These are phyloP conservation scores for Clanis bilineata DNA, from an alignment of 2,888 invertebrate species.

Conservation along the genomic window DNA sequence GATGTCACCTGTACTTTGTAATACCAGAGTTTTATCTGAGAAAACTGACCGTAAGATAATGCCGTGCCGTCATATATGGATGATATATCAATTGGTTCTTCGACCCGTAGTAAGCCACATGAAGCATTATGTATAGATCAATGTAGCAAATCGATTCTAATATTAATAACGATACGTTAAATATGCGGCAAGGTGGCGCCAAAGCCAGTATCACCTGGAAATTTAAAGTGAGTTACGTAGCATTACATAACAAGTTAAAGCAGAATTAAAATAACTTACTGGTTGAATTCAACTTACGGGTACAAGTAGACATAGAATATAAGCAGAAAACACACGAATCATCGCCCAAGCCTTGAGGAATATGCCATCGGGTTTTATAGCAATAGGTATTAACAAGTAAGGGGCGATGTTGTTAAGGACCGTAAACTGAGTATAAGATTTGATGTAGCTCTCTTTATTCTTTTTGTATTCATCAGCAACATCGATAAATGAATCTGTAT, in stretches of 20 bases:
- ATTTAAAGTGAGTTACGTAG: background rate
- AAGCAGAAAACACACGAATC: conserved; percentile 55
- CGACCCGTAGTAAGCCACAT: conserved; percentile 75
- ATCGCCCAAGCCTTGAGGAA: conserved; percentile 67
- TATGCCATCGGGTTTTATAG: conserved; percentile 65
- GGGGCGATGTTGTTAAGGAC: conserved; percentile 56
- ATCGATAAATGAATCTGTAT: conserved; percentile 70
- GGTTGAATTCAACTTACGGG: conserved; percentile 50
- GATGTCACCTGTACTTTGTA: too few species aligned
- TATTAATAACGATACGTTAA: conserved; percentile 53
- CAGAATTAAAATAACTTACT: background rate
- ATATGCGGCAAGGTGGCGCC: conserved; percentile 58
- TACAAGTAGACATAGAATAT: conserved; percentile 59
- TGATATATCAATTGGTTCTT: conserved; percentile 78
- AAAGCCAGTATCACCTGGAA: conserved; percentile 62
- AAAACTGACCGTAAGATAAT: conserved; percentile 65
- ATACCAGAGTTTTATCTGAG: too few species aligned
- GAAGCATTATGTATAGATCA: conserved; percentile 76
- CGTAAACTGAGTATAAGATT: conserved; percentile 60
- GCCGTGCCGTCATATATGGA: conserved; percentile 75
- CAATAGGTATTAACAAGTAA: conserved; percentile 63
- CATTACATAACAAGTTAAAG: background rate
- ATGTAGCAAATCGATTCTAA: conserved; percentile 71
- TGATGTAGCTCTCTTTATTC: conserved; percentile 53
- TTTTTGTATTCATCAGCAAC: conserved; percentile 53